These are phyloP conservation scores for Liopterus haemorrhoidalis DNA, from an alignment of 2,888 invertebrate species.

Conservation along the genomic window DNA sequence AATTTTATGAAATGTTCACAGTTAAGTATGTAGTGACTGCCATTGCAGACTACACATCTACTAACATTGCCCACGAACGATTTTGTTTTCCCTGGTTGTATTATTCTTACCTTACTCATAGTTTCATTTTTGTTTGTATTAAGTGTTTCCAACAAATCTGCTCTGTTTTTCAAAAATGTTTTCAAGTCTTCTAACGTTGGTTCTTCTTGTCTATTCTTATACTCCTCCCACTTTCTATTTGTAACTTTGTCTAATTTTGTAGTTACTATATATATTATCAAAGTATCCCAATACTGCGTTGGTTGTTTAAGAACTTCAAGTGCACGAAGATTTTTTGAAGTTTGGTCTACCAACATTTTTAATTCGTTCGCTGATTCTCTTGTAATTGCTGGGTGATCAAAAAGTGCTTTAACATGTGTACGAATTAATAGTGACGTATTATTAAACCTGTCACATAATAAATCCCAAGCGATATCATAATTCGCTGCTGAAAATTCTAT, in stretches of 20 bases:
- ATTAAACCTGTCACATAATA: conserved; percentile 26
- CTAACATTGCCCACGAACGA: no score
- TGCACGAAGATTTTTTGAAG: conserved; percentile 25
- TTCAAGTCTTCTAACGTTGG: conserved; percentile 19
- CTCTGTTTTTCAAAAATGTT: conserved; percentile 8
- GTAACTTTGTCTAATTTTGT: conserved; percentile 20
- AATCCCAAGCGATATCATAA: conserved; percentile 25
- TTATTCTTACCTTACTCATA: no score
- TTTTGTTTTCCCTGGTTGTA: no score
- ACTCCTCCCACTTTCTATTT: conserved; percentile 17
- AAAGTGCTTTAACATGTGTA: conserved; percentile 27
- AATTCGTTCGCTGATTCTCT: conserved; percentile 24
- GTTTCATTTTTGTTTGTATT: background rate
- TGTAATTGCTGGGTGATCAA: conserved; percentile 19
- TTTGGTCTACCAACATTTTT: conserved; percentile 24
- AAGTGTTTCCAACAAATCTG: conserved; percentile 3
- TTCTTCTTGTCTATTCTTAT: conserved; percentile 1
- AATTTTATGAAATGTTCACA: conserved; percentile 16
- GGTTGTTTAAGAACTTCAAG: conserved; percentile 24
- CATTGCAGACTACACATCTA: background rate
- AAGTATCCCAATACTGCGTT: conserved; percentile 24
- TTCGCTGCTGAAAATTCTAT: conserved; percentile 24
- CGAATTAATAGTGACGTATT: conserved; percentile 26
- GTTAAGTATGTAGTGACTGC: conserved; percentile 11
- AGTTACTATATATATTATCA: conserved; percentile 23